phyloP scores from a whole-genome alignment of 2,888 invertebrate species.

The Drosophila tripunctata region DNA sequence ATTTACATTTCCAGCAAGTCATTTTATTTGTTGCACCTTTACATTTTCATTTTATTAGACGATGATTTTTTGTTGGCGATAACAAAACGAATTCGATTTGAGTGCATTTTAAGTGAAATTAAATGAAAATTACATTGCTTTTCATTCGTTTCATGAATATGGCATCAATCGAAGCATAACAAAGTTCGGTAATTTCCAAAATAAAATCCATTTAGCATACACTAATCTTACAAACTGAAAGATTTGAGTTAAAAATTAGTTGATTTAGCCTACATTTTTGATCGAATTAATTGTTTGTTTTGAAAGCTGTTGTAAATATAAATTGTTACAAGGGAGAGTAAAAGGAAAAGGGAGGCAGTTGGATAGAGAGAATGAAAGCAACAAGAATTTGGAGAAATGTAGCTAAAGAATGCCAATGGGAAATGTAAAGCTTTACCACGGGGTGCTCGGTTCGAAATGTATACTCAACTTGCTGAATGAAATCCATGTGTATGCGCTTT shows the following conservation, averaged over 20 bases:
- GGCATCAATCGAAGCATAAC: not conserved
- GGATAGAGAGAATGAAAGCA: not conserved
- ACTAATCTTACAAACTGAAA: not conserved
- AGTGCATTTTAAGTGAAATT: conserved; percentile 76
- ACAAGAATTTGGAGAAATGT: not conserved
- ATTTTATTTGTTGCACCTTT: conserved; percentile 65
- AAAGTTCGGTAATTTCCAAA: not conserved
- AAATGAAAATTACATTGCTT: conserved; percentile 64
- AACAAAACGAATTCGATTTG: conserved; percentile 56
- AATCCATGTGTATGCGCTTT: too few species aligned
- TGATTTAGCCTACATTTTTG: conserved; percentile 12
- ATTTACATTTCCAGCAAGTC: conserved; percentile 62
- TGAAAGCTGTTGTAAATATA: not conserved
- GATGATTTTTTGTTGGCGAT: conserved; percentile 59
- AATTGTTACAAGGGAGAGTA: not conserved
- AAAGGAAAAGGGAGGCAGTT: not conserved
- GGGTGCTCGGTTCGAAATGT: too few species aligned
- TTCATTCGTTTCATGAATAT: conserved; percentile 30
- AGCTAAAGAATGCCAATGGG: not conserved
- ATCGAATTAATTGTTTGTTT: not conserved
- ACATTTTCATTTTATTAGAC: conserved; percentile 49
- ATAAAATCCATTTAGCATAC: not conserved
- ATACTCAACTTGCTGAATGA: too few species aligned
- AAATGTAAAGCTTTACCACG: too few species aligned
- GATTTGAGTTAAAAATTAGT: not conserved